phyloP scores from a whole-genome alignment of 2,113 vertebrate species.

The Myrmecophaga tridactyla region DNA sequence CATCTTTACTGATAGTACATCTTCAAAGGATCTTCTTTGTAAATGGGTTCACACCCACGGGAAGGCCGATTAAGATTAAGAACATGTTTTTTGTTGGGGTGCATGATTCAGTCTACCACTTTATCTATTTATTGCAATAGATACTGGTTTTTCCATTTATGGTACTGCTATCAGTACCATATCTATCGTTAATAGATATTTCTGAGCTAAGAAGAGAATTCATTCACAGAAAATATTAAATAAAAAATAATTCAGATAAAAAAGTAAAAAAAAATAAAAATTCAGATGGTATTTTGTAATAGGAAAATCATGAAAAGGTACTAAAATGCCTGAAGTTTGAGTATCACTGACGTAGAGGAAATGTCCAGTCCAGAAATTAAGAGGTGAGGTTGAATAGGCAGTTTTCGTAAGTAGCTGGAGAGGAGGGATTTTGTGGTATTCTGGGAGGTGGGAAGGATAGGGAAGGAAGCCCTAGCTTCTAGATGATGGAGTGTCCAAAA shows the following conservation, averaged over 20 bases:
- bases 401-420: background rate
- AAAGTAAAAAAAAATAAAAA: background rate
- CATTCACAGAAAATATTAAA: background rate
- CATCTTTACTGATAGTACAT: too few relatives aligned
- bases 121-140: background rate
- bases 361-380: background rate
- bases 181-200: constrained; percentile 33
- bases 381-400: background rate
- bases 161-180: background rate
- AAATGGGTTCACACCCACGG: too few relatives aligned
- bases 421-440: background rate
- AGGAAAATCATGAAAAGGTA: background rate
- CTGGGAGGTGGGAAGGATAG: background rate
- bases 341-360: background rate
- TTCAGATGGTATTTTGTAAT: background rate
- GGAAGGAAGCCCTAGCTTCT: background rate
- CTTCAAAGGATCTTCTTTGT: too few relatives aligned
- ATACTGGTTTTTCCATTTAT: background rate
- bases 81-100: too few relatives aligned
- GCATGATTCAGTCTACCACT: too few relatives aligned
- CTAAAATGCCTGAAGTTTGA: background rate
- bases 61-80: too few relatives aligned
- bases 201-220: background rate
- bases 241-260: background rate
- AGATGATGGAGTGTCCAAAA: background rate